Evolutionary conservation across 2,888 invertebrate genomes (phyloP).

Genomic region (Smittia aterrima): DNA sequence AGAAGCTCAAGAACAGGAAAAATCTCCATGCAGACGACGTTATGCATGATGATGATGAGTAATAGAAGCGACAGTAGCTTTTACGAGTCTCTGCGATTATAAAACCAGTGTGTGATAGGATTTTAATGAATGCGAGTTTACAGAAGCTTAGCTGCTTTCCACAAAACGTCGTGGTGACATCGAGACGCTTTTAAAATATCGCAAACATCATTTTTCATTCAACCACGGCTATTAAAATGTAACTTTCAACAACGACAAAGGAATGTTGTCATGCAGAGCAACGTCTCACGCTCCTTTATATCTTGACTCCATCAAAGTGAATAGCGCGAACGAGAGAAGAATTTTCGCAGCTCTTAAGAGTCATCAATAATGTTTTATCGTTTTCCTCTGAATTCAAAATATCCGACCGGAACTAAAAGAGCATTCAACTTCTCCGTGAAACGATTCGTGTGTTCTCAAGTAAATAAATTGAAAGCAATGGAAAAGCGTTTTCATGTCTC

Average conservation of each 20-base stretch:
- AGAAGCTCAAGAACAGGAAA: neutral
- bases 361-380: no score
- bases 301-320: neutral
- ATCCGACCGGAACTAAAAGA: no score
- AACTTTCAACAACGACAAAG: neutral
- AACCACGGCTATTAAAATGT: neutral
- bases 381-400: no score
- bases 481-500: neutral
- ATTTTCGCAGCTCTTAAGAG: no score
- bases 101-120: neutral
- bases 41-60: neutral
- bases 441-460: no score
- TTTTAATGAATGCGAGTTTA: constrained; percentile 9
- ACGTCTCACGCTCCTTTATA: neutral
- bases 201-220: neutral
- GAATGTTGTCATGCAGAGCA: neutral
- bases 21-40: neutral
- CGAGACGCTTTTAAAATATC: neutral
- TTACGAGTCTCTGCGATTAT: neutral
- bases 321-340: no score
- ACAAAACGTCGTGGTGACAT: neutral
- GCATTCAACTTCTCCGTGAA: no score
- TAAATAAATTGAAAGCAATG: neutral
- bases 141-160: neutral
- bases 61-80: neutral